These are phyloP conservation scores for Hexactinellida sp. DNA, from an alignment of 37 sponge, comb jelly and placozoan genomes.

Conservation along the genomic window DNA sequence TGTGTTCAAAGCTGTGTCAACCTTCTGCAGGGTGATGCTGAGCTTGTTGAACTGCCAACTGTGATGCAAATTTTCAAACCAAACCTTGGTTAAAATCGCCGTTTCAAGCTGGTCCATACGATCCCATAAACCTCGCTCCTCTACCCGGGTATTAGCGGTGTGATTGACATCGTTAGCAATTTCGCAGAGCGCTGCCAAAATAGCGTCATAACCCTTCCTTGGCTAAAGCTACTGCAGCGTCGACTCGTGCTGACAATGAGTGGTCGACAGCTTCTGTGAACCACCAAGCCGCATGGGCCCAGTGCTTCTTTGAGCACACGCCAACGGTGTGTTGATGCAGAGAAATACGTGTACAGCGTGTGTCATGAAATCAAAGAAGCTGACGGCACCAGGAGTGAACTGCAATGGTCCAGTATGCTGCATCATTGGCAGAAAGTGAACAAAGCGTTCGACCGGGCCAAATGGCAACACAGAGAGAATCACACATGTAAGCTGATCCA, in stretches of 20 bases:
- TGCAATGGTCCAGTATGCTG: slow-evolving; percentile 19
- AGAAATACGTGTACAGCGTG: slow-evolving; percentile 21
- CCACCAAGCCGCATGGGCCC: slow-evolving; percentile 6
- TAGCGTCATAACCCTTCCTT: slow-evolving; percentile 19
- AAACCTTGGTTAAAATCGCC: slow-evolving; percentile 12
- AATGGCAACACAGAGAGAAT: slow-evolving; percentile 2
- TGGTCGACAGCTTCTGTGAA: slow-evolving; percentile 15
- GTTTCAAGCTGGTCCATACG: slow-evolving; percentile 20
- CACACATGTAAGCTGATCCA: slow-evolving; percentile 23
- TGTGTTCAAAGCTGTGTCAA: neutral
- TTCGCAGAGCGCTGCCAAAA: slow-evolving; percentile 11
- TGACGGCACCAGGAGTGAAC: slow-evolving; percentile 12
- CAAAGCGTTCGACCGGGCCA: slow-evolving; percentile 26
- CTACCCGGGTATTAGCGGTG: neutral
- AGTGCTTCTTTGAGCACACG: slow-evolving; percentile 5
- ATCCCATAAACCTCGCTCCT: slow-evolving; percentile 13
- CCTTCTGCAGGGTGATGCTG: slow-evolving; percentile 13
- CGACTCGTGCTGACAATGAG: slow-evolving; percentile 22
- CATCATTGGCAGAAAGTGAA: slow-evolving; percentile 18
- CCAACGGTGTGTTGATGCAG: slow-evolving; percentile 31
- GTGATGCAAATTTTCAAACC: slow-evolving; percentile 11
- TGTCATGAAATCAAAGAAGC: slow-evolving; percentile 21
- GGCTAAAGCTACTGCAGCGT: slow-evolving; percentile 20
- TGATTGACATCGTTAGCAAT: slow-evolving; percentile 22
- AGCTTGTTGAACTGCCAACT: neutral